phyloP scores from a whole-genome alignment of 2,113 vertebrate genomes.

The Xenopus borealis region DNA sequence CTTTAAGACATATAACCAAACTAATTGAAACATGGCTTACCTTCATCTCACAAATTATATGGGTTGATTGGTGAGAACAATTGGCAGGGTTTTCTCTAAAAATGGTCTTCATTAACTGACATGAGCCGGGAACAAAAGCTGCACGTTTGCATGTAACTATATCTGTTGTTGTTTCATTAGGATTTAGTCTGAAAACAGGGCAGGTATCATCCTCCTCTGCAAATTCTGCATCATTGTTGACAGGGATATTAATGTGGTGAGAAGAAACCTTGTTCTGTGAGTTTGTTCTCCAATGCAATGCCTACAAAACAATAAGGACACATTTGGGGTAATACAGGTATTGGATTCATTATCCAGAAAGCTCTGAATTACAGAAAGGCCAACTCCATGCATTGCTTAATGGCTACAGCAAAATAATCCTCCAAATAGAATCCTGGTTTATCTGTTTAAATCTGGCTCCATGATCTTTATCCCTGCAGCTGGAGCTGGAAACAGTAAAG shows the following conservation, averaged over 20 bases:
- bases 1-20: background rate
- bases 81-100: conserved; percentile 26
- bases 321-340: too few relatives aligned
- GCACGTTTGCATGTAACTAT: conserved; percentile 20
- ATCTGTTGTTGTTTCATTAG: background rate
- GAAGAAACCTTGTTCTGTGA: background rate
- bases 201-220: conserved; percentile 19
- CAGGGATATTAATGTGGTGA: too few relatives aligned
- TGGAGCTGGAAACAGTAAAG: too few relatives aligned
- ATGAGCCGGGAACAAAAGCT: conserved; percentile 39
- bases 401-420: too few relatives aligned
- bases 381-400: too few relatives aligned
- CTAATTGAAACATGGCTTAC: background rate
- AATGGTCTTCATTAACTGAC: conserved; percentile 42
- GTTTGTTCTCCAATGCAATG: background rate
- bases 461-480: too few relatives aligned
- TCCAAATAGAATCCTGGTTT: too few relatives aligned
- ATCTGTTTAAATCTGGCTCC: too few relatives aligned
- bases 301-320: background rate
- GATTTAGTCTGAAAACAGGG: conserved; percentile 32
- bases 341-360: too few relatives aligned
- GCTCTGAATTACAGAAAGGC: too few relatives aligned
- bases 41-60: conserved; percentile 36
- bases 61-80: conserved; percentile 26
- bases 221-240: background rate